Conservation (phyloP, 2,113 vertebrate species). For the Todiramphus chloris region DNA sequence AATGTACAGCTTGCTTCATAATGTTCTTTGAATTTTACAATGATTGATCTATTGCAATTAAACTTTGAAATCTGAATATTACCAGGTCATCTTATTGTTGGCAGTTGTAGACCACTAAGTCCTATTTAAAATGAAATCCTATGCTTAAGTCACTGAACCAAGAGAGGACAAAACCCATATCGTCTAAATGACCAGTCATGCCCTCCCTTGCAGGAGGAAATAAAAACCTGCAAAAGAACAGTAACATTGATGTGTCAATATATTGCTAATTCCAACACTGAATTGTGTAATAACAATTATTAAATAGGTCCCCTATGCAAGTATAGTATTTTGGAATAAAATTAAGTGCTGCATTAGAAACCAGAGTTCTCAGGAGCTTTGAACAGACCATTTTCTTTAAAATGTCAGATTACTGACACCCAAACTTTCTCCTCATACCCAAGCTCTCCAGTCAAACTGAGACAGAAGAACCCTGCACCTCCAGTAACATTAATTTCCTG, state of each 20-base stretch:
- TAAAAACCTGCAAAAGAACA: background rate
- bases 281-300: background rate
- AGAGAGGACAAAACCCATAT: background rate
- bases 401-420: background rate
- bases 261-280: background rate
- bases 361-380: background rate
- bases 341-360: background rate
- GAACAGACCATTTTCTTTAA: background rate
- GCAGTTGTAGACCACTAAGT: background rate
- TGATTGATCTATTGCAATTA: slow-evolving; percentile 58
- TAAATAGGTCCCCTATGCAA: background rate
- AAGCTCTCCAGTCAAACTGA: background rate
- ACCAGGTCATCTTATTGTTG: slow-evolving; percentile 36
- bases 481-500: background rate
- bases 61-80: slow-evolving; percentile 60
- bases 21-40: slow-evolving; percentile 50
- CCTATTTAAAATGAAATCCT: slow-evolving; percentile 10
- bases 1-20: slow-evolving; percentile 22
- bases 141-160: background rate
- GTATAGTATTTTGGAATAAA: background rate
- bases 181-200: background rate
- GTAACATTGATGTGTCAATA: background rate
- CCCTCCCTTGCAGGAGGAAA: background rate
- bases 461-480: background rate
- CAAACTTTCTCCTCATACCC: background rate